A percentile compares a stretch with the other conserved stretches of the same genome.
Conservation (phyloP, 1,140 invertebrate genomes). For the Apis dorsata region DNA sequence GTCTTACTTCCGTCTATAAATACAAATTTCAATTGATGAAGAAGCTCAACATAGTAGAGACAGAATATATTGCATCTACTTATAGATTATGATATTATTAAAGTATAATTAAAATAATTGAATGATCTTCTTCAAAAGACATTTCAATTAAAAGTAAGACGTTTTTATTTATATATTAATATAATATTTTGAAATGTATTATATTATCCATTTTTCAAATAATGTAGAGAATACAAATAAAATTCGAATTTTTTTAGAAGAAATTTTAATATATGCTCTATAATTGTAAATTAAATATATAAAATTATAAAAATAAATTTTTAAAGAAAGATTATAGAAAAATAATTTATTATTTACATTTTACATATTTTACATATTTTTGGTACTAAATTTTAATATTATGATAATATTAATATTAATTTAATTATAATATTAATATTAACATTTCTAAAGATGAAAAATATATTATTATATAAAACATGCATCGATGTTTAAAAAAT, state of each 20-base stretch:
- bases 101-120: not conserved
- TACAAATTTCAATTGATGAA: slow-evolving; percentile 40
- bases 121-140: not conserved
- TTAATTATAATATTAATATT: not conserved
- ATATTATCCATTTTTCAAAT: not conserved
- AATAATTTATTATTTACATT: not conserved
- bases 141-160: not conserved
- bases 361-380: not conserved
- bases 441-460: not conserved
- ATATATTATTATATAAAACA: not conserved
- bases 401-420: not conserved
- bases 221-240: not conserved
- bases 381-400: not conserved
- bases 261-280: not conserved
- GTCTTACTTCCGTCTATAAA: slow-evolving; percentile 41
- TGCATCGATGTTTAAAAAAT: not conserved
- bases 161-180: not conserved
- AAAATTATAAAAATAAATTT: not conserved
- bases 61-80: not conserved
- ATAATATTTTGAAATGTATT: not conserved
- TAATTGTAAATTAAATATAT: not conserved
- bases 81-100: not conserved
- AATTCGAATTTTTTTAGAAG: not conserved
- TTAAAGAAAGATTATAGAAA: not conserved
- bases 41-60: not conserved